Evolutionary conservation across 1,140 invertebrate species (phyloP), one percentile per base, ranked within the genome.

Genomic region (Dysdera silvatica): DNA sequence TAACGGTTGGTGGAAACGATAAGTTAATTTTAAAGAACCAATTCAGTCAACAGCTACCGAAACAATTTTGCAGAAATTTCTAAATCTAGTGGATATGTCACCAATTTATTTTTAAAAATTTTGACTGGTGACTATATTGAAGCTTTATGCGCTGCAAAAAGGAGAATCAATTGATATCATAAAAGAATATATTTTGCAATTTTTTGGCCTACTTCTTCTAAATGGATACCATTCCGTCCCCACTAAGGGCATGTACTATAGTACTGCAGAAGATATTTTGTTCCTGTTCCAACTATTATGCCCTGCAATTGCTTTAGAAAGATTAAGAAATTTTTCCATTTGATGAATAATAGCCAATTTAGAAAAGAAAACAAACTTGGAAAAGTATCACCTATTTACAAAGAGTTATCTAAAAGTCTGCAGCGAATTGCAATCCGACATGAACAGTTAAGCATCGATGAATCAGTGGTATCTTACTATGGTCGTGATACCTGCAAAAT

Each of bases 401-500:
- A 33, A 33, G 51, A 54, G 37, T 54, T 51, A 51, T 51, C 23
- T 28, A 37, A 54, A 37, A 54, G 28, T 35, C 20, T 54, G 23
- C 32, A 35, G 18, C 52, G 37, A 26, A 35, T 54, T 14, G 48
- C 29, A 12, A 33, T 51, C 20, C 52, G 51, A 4, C 35, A 37
- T 62, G 52, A 71, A 70, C 16, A 69, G 47, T 59, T 75, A 14
- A 69, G 70, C 41, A 70, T 80, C 61, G 77, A 80, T 74, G 79
- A 80, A 71, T 68, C 72, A 63, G 79, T 80, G 77, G 73, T 80
- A 29, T 75, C 75, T 51, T 80, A 79, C 68, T 79, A 75, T 74
- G 79, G 77, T 52, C 70, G 71, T 68, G 75, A 81, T 69, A 70
- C 68, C 49, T 72, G 69, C 45, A 79, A 79, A 71, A 76, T 77